These are phyloP conservation scores for Arion vulgaris DNA, from an alignment of 1,140 invertebrate genomes.

Conservation along the genomic window DNA sequence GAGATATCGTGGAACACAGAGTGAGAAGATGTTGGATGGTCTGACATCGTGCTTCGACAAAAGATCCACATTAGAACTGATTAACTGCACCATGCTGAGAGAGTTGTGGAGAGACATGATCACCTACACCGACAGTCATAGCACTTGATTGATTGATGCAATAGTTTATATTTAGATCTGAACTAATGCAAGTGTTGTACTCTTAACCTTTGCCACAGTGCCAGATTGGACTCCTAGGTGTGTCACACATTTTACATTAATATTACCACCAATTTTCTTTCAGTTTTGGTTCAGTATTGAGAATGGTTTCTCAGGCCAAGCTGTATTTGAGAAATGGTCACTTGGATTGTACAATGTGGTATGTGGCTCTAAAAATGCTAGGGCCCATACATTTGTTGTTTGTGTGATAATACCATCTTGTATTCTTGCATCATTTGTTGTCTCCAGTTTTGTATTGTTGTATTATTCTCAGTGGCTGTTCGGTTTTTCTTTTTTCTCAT, in stretches of 20 bases:
- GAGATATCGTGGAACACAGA: too few species aligned
- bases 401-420: not conserved
- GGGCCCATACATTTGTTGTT: conserved; percentile 5
- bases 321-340: conserved; percentile 98
- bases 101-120: too few species aligned
- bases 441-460: not conserved
- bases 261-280: conserved; percentile 18
- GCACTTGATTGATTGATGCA: too few species aligned
- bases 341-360: conserved; percentile 97
- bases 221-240: not conserved
- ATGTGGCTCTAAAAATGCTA: conserved; percentile 62
- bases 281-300: conserved; percentile 90
- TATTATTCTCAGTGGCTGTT: not conserved
- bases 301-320: conserved; percentile 98
- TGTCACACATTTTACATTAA: not conserved
- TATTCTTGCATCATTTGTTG: not conserved
- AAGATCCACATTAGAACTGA: too few species aligned
- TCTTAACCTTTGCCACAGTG: not conserved
- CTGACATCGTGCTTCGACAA: too few species aligned
- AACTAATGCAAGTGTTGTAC: too few species aligned
- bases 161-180: too few species aligned
- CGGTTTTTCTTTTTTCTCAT: not conserved
- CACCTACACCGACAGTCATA: too few species aligned
- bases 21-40: too few species aligned
- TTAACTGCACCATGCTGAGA: too few species aligned